Conservation (phyloP, 2,888 invertebrate genomes). For the Calephelis perditalis region DNA sequence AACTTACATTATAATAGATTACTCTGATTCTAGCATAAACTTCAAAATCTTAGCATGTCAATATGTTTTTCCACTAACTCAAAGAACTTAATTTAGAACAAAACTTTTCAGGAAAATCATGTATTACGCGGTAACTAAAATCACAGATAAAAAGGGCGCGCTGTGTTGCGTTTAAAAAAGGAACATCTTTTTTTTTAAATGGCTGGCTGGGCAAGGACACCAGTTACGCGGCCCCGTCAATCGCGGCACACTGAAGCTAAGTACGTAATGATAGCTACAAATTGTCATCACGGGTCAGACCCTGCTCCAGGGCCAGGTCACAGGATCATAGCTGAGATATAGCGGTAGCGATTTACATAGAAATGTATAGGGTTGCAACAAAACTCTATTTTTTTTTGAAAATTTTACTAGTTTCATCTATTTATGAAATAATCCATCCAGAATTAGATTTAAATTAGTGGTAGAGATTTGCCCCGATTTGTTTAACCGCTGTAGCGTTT, state of each 20-base stretch:
- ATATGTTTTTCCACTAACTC: not conserved
- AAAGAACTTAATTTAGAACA: constrained; percentile 10
- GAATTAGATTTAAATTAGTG: too few relatives aligned
- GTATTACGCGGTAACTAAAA: constrained; percentile 15
- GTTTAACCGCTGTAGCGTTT: too few relatives aligned
- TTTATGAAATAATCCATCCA: too few relatives aligned
- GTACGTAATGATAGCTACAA: constrained; percentile 66
- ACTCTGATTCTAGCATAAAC: not conserved
- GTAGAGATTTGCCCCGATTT: too few relatives aligned
- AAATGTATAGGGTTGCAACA: not conserved
- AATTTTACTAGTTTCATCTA: not conserved
- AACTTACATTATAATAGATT: constrained; percentile 13
- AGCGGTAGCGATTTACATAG: constrained; percentile 26
- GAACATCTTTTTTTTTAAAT: constrained; percentile 14
- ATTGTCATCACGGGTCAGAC: constrained; percentile 64
- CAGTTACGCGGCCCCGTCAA: constrained; percentile 50
- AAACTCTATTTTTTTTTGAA: too few relatives aligned
- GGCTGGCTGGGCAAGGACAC: constrained; percentile 35
- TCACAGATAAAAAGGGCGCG: constrained; percentile 5
- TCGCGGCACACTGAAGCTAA: constrained; percentile 60
- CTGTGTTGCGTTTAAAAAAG: not conserved
- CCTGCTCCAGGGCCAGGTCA: constrained; percentile 50
- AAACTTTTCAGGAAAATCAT: constrained; percentile 8
- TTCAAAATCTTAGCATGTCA: constrained; percentile 4
- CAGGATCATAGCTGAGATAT: constrained; percentile 46